Evolutionary conservation across 2,888 invertebrate species (phyloP), one percentile per base, ranked within the genome.

Genomic region (Caenorhabditis angaria): DNA sequence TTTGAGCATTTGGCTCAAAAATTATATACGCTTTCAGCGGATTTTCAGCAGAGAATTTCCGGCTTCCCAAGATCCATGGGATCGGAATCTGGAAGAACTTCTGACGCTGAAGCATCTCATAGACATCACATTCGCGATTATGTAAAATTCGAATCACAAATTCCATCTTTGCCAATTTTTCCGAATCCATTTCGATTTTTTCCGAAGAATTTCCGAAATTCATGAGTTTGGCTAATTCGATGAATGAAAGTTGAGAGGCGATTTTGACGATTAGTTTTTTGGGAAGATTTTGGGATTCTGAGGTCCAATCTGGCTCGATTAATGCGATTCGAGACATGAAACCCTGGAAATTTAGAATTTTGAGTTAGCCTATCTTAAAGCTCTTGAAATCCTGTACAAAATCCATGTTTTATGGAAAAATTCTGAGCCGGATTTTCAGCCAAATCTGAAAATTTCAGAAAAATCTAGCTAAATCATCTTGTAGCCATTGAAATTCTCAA

Each of bases 251-350:
- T 22, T 51, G 18, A 55, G 68, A 68, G 1, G 68, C 65, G 10
- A 73, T 65, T 51, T 74, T 74, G 22, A 66, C 66, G 24, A 68
- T 41, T 35, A 74, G 70, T 29, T 55, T 65, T 24, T 65, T 62
- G 0, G 74, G 74, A 22, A 74, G 63, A 0, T 66, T 22, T 18
- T 61, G 60, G 2, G 54, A 61, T 0, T 28, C 14, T 18, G 61
- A 51, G 4, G 54, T 55, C 74, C 74, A 74, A 1, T 57, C 24
- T 12, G 74, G 61, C 27, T 74, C 69, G 22, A 74, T 29, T 0
- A 74, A 55, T 4, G 67, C 69, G 28, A 74, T 66, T 58, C 60
- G 41, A 0, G 69, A 70, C 69, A 74, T 69, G 66, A 74, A 74
- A 24, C 74, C 74, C 74, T 74, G 53, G 35, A 69, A 65, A 24